Evolutionary conservation across 2,797 vertebrate species (phyloP).

Genomic region (Cuculus canorus): DNA sequence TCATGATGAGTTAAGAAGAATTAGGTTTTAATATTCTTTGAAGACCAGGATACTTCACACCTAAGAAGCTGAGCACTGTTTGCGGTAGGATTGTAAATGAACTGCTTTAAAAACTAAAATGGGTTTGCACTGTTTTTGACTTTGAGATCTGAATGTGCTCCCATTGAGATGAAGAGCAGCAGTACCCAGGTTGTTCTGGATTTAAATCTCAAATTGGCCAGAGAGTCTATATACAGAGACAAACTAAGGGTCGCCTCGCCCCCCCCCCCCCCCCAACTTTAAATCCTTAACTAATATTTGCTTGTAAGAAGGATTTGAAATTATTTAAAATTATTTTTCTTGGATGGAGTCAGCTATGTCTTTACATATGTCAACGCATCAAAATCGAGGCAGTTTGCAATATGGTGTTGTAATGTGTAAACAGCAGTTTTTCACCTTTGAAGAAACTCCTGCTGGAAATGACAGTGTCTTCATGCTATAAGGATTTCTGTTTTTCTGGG

Average conservation of each 20-base stretch:
- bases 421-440: background rate
- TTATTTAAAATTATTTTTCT: background rate
- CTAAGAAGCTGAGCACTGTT: background rate
- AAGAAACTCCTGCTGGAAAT: background rate
- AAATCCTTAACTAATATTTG: background rate
- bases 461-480: background rate
- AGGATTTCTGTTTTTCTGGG: background rate
- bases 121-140: background rate
- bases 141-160: background rate
- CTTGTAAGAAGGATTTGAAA: background rate
- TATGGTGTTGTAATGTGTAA: background rate
- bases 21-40: background rate
- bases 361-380: background rate
- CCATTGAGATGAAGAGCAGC: background rate
- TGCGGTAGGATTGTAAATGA: background rate
- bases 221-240: background rate
- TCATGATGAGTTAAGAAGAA: background rate
- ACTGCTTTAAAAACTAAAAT: background rate
- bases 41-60: background rate
- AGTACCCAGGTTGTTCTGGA: background rate
- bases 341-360: background rate
- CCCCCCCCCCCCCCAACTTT: too few species aligned
- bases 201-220: background rate
- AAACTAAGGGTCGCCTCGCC: background rate
- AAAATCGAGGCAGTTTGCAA: background rate